phyloP scores from a whole-genome alignment of 2,797 vertebrate genomes.

The Bovichtus variegatus region DNA sequence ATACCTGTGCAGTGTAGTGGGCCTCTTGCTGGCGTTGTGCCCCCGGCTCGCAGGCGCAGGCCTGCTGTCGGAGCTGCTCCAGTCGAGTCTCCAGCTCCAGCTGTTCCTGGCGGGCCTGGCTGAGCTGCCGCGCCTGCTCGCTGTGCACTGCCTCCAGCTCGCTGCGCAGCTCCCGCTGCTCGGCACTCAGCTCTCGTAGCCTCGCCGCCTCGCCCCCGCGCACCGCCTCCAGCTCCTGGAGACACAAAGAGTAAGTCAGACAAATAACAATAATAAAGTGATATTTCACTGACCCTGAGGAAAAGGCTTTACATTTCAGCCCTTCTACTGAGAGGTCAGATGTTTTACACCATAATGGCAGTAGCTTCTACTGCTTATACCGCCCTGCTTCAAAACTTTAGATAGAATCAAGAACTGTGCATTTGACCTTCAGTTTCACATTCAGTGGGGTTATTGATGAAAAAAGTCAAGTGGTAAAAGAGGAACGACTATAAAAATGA shows the following conservation, averaged over 20 bases:
- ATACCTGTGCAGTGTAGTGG: conserved; percentile 95
- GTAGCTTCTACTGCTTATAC: neutral
- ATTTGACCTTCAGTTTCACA: neutral
- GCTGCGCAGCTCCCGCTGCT: conserved; percentile 93
- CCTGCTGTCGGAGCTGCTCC: conserved; percentile 95
- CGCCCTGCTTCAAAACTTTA: neutral
- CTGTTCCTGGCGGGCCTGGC: conserved; percentile 94
- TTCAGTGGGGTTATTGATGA: neutral
- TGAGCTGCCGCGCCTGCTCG: conserved; percentile 94
- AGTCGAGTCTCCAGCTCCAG: conserved; percentile 94
- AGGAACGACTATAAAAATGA: too few species aligned
- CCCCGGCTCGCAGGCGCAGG: conserved; percentile 92
- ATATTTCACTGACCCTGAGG: conserved; percentile 27
- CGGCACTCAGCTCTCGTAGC: conserved; percentile 93
- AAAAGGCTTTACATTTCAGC: conserved; percentile 22
- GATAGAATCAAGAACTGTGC: neutral
- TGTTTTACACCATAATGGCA: conserved; percentile 2
- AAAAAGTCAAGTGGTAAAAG: neutral
- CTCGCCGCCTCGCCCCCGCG: conserved; percentile 90
- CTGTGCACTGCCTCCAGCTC: conserved; percentile 95
- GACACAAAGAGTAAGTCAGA: conserved; percentile 37
- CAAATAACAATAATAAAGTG: conserved; percentile 33
- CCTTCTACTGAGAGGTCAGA: conserved; percentile 17
- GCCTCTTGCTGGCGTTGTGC: conserved; percentile 93
- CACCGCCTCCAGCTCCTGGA: conserved; percentile 94